These are phyloP conservation scores for Pteromalus puparum DNA, from an alignment of 1,140 invertebrate genomes.

Conservation along the genomic window DNA sequence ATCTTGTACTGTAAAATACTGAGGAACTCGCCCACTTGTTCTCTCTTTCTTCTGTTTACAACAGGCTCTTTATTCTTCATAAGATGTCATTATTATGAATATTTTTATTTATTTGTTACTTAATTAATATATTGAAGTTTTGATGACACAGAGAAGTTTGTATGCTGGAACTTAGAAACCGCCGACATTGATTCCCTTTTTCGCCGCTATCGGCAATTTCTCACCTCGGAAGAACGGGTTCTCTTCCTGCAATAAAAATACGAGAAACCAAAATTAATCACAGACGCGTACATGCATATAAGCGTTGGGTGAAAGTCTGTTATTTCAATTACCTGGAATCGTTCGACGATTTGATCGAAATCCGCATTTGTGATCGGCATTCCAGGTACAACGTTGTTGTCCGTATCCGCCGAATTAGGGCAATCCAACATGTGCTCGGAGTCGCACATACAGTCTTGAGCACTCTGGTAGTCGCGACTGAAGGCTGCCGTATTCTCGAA, in stretches of 20 bases:
- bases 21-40: constrained; percentile 2
- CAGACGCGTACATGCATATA: background rate
- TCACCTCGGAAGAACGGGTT: constrained; percentile 89
- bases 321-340: constrained; percentile 72
- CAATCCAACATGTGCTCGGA: constrained; percentile 99
- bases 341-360: constrained; percentile 76
- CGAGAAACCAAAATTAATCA: constrained; percentile 5
- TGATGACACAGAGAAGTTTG: constrained; percentile 10
- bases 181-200: constrained; percentile 86
- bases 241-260: constrained; percentile 75
- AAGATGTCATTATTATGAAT: constrained; percentile 22
- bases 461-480: constrained; percentile 94
- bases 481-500: constrained; percentile 98
- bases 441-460: constrained; percentile 98
- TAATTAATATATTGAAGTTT: constrained; percentile 23
- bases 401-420: constrained; percentile 70
- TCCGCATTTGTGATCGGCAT: constrained; percentile 72
- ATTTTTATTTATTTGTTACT: background rate
- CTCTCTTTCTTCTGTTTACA: constrained; percentile 24
- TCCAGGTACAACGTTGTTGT: constrained; percentile 67
- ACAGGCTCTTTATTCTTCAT: constrained; percentile 8
- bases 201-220: constrained; percentile 89
- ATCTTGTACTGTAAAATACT: constrained; percentile 27
- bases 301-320: background rate
- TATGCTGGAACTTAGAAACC: constrained; percentile 42